phyloP scores from a whole-genome alignment of 1,140 invertebrate genomes.

The Zaprionus kolodkinae region DNA sequence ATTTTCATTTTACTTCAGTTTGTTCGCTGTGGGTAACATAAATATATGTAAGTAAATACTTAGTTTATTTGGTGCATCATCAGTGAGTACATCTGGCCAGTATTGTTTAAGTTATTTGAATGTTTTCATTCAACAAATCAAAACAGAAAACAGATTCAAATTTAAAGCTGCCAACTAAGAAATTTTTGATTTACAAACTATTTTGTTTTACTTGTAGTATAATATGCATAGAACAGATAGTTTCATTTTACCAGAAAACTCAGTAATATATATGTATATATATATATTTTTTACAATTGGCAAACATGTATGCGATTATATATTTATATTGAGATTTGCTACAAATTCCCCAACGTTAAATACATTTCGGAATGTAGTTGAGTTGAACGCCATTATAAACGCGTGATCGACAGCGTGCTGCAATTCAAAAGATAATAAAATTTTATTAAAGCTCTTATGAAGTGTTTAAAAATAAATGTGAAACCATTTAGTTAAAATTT shows the following conservation, averaged over 20 bases:
- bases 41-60: conserved; percentile 35
- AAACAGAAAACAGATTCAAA: conserved; percentile 26
- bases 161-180: conserved; percentile 29
- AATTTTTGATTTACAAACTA: conserved; percentile 32
- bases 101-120: conserved; percentile 45
- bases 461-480: background rate
- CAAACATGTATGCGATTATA: conserved; percentile 21
- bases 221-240: conserved; percentile 12
- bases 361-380: conserved; percentile 69
- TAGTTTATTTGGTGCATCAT: conserved; percentile 55
- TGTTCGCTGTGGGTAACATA: conserved; percentile 37
- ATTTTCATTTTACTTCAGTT: conserved; percentile 16
- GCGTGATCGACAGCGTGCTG: conserved; percentile 45
- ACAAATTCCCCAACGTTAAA: conserved; percentile 56
- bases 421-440: background rate
- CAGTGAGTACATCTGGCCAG: conserved; percentile 51
- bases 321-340: conserved; percentile 51
- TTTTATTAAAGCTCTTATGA: background rate
- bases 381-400: conserved; percentile 24
- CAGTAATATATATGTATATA: conserved; percentile 14
- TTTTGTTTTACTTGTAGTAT: conserved; percentile 8
- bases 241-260: conserved; percentile 28
- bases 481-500: background rate
- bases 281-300: conserved; percentile 29
- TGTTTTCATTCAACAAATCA: conserved; percentile 23